phyloP scores from a whole-genome alignment of 2,888 invertebrate genomes.

The Drosophila quasianomalipes region DNA sequence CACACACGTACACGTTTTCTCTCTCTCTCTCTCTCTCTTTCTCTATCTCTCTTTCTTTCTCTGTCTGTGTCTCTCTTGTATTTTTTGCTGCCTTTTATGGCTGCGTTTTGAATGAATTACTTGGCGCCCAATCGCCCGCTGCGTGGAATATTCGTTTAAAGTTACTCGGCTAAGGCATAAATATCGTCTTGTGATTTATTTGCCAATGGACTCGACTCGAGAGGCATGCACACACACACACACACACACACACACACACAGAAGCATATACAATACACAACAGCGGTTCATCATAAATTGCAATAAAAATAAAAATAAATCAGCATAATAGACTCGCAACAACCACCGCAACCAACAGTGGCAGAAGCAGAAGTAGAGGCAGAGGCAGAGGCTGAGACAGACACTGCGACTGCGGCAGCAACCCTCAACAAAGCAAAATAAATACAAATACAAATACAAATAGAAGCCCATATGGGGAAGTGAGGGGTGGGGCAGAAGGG shows the following conservation, averaged over 20 bases:
- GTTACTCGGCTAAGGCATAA: conserved; percentile 31
- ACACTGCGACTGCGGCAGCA: conserved; percentile 29
- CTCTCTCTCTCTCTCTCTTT: not conserved
- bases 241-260: conserved; percentile 5
- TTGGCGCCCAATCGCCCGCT: conserved; percentile 66
- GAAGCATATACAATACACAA: not conserved
- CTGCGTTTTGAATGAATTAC: conserved; percentile 60
- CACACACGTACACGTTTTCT: not conserved
- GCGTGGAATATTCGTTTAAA: conserved; percentile 36
- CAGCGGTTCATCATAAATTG: conserved; percentile 65
- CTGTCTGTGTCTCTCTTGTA: not conserved
- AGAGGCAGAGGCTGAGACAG: conserved; percentile 1
- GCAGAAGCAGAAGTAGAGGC: not conserved
- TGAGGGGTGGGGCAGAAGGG: not conserved
- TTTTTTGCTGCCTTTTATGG: conserved; percentile 40
- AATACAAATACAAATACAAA: conserved; percentile 12
- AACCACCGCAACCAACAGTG: conserved; percentile 54
- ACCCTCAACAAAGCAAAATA: conserved; percentile 52
- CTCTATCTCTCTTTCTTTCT: not conserved
- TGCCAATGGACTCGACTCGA: conserved; percentile 50
- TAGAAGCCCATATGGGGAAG: conserved; percentile 23
- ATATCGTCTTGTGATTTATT: conserved; percentile 69
- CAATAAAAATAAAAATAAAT: conserved; percentile 79
- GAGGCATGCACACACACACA: conserved; percentile 8
- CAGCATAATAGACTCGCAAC: conserved; percentile 77